A percentile compares a stretch with the other conserved stretches of the same genome.
Conservation (phyloP, 2,797 vertebrate genomes). For the Sorex maritimensis region DNA sequence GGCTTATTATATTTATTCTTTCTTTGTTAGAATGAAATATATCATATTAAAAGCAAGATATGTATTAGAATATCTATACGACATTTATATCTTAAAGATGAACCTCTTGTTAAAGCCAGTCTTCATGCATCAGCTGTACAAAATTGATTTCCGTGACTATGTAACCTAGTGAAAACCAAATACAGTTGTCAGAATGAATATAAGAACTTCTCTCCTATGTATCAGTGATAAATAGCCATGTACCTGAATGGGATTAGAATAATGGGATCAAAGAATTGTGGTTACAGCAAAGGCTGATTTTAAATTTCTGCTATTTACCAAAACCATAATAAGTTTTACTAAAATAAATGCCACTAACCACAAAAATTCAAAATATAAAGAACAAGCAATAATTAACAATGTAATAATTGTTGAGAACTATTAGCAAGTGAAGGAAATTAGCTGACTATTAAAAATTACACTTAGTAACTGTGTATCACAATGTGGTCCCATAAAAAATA, state of each 20-base stretch:
- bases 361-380: background rate
- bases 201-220: background rate
- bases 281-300: background rate
- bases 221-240: no score
- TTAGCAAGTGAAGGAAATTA: background rate
- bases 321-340: background rate
- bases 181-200: background rate
- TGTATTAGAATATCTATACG: background rate
- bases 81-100: background rate
- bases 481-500: no score
- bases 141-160: background rate
- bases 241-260: background rate
- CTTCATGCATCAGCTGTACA: background rate
- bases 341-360: background rate
- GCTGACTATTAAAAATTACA: background rate
- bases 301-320: background rate
- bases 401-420: background rate
- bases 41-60: background rate
- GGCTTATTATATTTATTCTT: background rate
- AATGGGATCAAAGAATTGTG: background rate
- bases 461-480: background rate
- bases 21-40: background rate
- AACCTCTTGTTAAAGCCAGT: background rate
- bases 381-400: background rate
- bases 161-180: background rate